Evolutionary conservation across 92 coral and sea anemone species (phyloP).

Genomic region (Porites evermanni): DNA sequence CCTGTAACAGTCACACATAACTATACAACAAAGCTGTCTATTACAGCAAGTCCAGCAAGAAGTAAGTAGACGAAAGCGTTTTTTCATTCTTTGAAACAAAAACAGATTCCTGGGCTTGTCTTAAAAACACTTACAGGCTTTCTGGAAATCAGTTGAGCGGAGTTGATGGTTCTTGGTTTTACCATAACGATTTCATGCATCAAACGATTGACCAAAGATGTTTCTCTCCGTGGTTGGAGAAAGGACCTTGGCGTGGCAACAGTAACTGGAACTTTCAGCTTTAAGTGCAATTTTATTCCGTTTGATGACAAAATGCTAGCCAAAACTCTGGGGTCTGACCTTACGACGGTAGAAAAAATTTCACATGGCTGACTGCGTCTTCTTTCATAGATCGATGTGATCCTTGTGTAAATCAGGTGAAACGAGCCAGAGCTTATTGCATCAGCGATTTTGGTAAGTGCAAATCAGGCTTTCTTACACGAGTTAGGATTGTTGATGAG

Average conservation of each 20-base stretch:
- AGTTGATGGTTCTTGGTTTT: no score
- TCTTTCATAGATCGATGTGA: slow-evolving; percentile 32
- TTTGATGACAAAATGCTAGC: no score
- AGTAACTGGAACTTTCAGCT: neutral
- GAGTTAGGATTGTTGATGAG: no score
- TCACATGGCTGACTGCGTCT: no score
- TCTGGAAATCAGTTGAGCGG: neutral
- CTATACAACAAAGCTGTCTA: neutral
- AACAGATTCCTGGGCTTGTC: neutral
- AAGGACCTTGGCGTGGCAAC: neutral
- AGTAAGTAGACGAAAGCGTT: neutral
- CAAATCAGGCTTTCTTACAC: neutral
- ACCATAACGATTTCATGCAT: no score
- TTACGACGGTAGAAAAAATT: no score
- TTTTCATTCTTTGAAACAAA: neutral
- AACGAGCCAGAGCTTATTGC: slow-evolving; percentile 59
- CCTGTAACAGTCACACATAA: neutral
- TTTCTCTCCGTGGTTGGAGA: neutral
- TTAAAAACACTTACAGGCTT: neutral
- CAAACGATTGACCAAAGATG: no score
- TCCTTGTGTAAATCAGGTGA: slow-evolving; percentile 37
- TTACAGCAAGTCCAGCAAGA: neutral
- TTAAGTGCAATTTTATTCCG: neutral
- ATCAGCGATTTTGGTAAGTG: slow-evolving; percentile 61
- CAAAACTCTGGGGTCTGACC: no score